These are phyloP conservation scores for Hyles lineata DNA, from an alignment of 2,888 invertebrate genomes.

Conservation along the genomic window DNA sequence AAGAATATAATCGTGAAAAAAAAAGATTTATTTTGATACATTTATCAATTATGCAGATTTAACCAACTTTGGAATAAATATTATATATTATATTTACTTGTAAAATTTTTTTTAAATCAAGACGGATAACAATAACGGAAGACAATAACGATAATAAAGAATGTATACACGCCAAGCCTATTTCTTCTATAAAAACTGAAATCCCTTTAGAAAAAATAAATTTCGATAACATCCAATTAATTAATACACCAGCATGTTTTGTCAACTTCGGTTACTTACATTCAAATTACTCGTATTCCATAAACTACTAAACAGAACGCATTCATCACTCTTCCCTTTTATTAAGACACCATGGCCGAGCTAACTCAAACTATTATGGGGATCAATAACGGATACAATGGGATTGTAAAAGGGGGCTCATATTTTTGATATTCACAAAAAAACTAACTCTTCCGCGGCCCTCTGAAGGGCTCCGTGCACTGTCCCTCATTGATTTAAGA, in stretches of 20 bases:
- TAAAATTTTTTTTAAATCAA: too few relatives aligned
- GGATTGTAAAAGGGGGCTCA: conserved; percentile 84
- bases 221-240: background rate
- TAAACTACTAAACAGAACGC: conserved; percentile 35
- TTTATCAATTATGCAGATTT: too few relatives aligned
- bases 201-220: background rate
- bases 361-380: conserved; percentile 79
- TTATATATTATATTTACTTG: too few relatives aligned
- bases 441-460: conserved; percentile 80
- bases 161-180: too few relatives aligned
- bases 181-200: too few relatives aligned
- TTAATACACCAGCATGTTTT: background rate
- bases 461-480: conserved; percentile 53
- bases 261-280: conserved; percentile 1
- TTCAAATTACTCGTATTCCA: conserved; percentile 14
- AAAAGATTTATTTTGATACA: too few relatives aligned
- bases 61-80: too few relatives aligned
- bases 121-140: too few relatives aligned
- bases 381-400: conserved; percentile 84
- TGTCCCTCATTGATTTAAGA: conserved; percentile 61
- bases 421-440: conserved; percentile 83
- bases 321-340: conserved; percentile 74
- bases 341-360: conserved; percentile 77
- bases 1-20: too few relatives aligned
- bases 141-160: too few relatives aligned